Percentiles rank a stretch among this genome's conserved stretches.
Conservation (phyloP, 2,113 vertebrate species). For the Brachypodius melanocephalos region DNA sequence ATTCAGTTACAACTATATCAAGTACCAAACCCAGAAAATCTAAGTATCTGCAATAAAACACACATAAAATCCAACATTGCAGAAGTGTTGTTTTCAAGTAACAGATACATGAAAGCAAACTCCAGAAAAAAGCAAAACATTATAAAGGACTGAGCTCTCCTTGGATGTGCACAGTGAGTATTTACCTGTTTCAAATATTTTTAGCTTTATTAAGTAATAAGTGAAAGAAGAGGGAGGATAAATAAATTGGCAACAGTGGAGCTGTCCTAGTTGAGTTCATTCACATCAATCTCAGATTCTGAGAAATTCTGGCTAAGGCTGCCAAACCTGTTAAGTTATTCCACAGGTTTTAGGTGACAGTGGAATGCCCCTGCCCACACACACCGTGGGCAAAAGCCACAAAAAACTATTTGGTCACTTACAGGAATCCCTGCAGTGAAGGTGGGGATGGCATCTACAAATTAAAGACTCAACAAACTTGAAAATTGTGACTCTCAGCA, state of each 20-base stretch:
- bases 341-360: background rate
- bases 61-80: rapidly evolving
- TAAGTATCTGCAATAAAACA: background rate
- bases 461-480: background rate
- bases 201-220: background rate
- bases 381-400: background rate
- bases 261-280: background rate
- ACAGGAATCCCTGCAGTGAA: background rate
- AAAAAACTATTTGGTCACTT: background rate
- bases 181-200: background rate
- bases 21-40: background rate
- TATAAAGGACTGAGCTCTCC: background rate
- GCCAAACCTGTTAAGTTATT: background rate
- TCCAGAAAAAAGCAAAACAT: background rate
- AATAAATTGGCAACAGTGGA: background rate
- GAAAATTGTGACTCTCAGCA: background rate
- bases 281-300: background rate
- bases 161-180: background rate
- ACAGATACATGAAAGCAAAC: background rate
- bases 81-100: background rate
- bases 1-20: background rate
- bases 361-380: background rate
- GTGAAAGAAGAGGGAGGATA: background rate
- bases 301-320: background rate
- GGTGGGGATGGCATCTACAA: background rate